A percentile compares a stretch with the other conserved stretches of the same genome.
Evolutionary conservation across 2,113 vertebrate species (phyloP).

Genomic region (Cranoglanis bouderius): DNA sequence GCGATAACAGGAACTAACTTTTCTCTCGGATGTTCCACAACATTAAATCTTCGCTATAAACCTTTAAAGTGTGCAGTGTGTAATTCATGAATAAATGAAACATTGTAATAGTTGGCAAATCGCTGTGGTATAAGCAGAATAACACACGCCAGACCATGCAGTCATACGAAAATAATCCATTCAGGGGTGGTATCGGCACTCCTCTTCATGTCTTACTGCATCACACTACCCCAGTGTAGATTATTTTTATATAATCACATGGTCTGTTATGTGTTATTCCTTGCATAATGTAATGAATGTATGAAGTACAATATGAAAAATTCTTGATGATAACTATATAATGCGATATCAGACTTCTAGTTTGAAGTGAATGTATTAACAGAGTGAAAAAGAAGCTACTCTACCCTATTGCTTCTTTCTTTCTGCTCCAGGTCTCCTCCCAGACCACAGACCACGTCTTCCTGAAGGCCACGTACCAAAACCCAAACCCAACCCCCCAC

Average conservation of each 20-base stretch:
- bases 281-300: background rate
- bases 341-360: background rate
- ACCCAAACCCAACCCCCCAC: slow-evolving; percentile 67
- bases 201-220: background rate
- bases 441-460: slow-evolving; percentile 85
- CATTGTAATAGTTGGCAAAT: too few species aligned
- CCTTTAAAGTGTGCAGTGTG: too few species aligned
- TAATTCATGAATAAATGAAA: too few species aligned
- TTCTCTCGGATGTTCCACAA: too few species aligned
- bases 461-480: slow-evolving; percentile 82
- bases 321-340: background rate
- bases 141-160: background rate
- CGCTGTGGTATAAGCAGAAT: background rate
- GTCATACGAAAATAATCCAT: background rate
- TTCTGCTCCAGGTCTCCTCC: slow-evolving; percentile 84
- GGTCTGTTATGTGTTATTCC: background rate
- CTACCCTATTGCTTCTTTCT: background rate
- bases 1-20: too few species aligned
- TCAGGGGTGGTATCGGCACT: background rate
- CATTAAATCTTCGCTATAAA: too few species aligned
- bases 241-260: background rate
- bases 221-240: background rate
- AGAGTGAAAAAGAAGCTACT: background rate
- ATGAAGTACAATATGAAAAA: background rate
- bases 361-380: background rate